Percentiles rank a stretch among this genome's conserved stretches.
Evolutionary conservation across 2,888 invertebrate genomes (phyloP).

Genomic region (Apeira syringaria): DNA sequence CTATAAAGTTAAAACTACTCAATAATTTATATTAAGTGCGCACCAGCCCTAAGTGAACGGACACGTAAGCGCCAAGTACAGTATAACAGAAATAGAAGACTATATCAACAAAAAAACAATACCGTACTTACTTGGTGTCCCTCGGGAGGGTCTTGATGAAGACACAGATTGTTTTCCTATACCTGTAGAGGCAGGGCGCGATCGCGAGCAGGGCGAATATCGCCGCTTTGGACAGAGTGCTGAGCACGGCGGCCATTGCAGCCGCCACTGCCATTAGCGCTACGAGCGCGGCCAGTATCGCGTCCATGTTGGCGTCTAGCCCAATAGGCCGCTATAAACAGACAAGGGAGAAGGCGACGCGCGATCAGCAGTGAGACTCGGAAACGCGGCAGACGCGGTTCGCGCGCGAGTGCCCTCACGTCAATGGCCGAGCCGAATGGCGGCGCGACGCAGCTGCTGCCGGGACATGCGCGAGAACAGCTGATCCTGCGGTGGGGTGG

Average conservation of each 20-base stretch:
- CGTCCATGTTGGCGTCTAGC: constrained; percentile 78
- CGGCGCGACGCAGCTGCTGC: constrained; percentile 20
- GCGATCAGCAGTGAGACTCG: constrained; percentile 32
- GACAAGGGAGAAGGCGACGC: constrained; percentile 35
- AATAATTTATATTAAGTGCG: constrained; percentile 4
- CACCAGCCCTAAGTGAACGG: constrained; percentile 1
- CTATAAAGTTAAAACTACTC: no score
- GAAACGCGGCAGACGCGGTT: constrained; percentile 32
- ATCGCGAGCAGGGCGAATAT: constrained; percentile 86
- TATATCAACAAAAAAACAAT: constrained; percentile 6
- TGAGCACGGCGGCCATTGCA: constrained; percentile 83
- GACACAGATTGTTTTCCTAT: constrained; percentile 84
- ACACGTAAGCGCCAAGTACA: constrained; percentile 6
- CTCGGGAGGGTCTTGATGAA: constrained; percentile 86
- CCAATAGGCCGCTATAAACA: constrained; percentile 64
- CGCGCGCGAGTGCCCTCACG: constrained; percentile 42
- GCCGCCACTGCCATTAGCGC: constrained; percentile 80
- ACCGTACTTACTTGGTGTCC: constrained; percentile 86
- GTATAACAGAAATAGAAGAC: neutral
- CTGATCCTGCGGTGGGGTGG: constrained; percentile 22
- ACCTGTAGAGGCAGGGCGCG: constrained; percentile 80
- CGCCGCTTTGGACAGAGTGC: constrained; percentile 87
- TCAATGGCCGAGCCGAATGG: constrained; percentile 53
- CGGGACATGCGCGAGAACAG: constrained; percentile 70
- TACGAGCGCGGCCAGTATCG: constrained; percentile 77